Conservation (phyloP, 2,888 invertebrate species). For the Melangyna quadrimaculata region DNA sequence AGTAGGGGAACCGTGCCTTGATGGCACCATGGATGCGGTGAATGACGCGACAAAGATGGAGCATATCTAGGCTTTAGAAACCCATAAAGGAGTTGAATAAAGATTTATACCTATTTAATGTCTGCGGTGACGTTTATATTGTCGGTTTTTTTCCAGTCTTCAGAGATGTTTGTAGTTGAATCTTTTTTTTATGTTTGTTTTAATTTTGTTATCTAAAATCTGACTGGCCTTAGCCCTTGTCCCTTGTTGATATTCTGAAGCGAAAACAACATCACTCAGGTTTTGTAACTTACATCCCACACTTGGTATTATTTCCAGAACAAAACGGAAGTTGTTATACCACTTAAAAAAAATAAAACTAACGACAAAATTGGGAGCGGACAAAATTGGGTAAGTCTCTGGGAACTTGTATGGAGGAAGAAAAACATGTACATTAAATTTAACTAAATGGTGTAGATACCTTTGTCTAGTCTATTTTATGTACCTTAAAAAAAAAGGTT, state of each 20-base stretch:
- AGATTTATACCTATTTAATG: conserved; percentile 44
- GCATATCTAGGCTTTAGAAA: conserved; percentile 32
- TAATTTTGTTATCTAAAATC: neutral
- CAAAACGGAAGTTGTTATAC: neutral
- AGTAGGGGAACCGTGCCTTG: neutral
- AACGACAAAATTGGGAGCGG: neutral
- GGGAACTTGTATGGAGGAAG: no score
- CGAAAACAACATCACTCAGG: neutral
- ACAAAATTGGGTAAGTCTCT: neutral
- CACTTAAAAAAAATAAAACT: neutral
- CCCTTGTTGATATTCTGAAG: neutral
- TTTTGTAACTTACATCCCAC: neutral
- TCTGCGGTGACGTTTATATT: conserved; percentile 53
- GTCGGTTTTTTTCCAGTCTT: conserved; percentile 30
- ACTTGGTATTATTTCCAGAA: neutral
- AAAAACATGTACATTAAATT: no score
- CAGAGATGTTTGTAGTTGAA: conserved; percentile 41
- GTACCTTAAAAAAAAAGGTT: no score
- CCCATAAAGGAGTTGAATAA: conserved; percentile 50
- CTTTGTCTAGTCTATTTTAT: no score
- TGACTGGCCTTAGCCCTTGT: neutral
- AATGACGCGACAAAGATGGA: neutral
- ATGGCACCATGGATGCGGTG: neutral
- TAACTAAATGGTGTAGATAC: no score
- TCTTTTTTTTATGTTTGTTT: conserved; percentile 14